Conservation (phyloP, 2,113 vertebrate species). For the Sceloporus undulatus region DNA sequence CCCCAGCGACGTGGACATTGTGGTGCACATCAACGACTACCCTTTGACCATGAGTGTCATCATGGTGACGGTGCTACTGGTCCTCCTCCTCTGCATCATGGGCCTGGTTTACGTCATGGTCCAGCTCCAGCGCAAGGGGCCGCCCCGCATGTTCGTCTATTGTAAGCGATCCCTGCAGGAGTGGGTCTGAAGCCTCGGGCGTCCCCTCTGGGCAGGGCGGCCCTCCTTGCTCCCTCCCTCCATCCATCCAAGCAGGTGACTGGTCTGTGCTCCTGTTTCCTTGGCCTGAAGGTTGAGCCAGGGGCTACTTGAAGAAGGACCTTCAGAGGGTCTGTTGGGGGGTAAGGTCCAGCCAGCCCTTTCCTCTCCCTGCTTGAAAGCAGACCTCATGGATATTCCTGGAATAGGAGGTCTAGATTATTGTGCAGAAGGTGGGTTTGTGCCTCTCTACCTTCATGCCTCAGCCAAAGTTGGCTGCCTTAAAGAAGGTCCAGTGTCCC, state of each 20-base stretch:
- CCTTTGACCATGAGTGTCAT: conserved; percentile 90
- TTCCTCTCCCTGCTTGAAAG: too few species aligned
- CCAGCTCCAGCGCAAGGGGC: conserved; percentile 95
- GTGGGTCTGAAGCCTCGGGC: conserved; percentile 89
- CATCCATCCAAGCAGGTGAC: too few species aligned
- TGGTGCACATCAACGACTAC: conserved; percentile 93
- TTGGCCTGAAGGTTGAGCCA: background rate
- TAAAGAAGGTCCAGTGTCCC: background rate
- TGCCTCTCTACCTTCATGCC: background rate
- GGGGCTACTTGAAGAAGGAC: background rate
- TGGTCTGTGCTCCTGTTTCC: too few species aligned
- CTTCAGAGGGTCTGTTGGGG: background rate
- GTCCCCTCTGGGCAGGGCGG: background rate
- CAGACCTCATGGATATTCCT: too few species aligned
- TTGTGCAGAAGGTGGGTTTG: background rate
- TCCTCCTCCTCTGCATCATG: conserved; percentile 93
- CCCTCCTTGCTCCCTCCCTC: too few species aligned
- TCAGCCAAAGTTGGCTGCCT: background rate
- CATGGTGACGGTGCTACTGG: conserved; percentile 90
- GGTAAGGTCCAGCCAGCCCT: too few species aligned
- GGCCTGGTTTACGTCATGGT: conserved; percentile 92
- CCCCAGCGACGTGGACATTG: conserved; percentile 86
- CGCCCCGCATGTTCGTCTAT: conserved; percentile 90
- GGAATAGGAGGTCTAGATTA: too few species aligned
- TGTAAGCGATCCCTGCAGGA: conserved; percentile 98